Conservation (phyloP, 1,140 invertebrate species). For the Drosophila sp. region DNA sequence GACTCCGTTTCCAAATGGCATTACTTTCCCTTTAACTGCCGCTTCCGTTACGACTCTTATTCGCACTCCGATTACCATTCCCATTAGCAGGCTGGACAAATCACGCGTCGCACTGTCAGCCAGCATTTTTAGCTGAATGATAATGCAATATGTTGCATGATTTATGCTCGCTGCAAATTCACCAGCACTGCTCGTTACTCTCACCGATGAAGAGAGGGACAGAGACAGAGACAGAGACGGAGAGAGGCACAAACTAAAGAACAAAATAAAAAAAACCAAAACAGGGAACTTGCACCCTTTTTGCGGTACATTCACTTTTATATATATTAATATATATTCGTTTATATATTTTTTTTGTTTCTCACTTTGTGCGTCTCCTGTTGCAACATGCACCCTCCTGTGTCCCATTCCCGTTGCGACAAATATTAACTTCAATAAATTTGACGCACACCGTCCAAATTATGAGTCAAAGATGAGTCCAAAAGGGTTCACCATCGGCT, state of each 20-base stretch:
- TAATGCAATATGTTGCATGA: conserved; percentile 84
- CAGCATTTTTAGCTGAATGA: conserved; percentile 50
- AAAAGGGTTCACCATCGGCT: conserved; percentile 48
- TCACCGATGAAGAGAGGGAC: background rate
- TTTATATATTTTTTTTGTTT: conserved; percentile 1
- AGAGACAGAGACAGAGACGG: background rate
- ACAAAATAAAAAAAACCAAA: conserved; percentile 1
- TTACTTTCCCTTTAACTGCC: background rate
- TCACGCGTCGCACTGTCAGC: conserved; percentile 28
- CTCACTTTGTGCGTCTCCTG: conserved; percentile 8
- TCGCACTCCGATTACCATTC: conserved; percentile 17
- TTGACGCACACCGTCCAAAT: conserved; percentile 70
- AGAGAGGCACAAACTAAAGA: background rate
- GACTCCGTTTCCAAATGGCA: background rate
- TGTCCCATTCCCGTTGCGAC: conserved; percentile 42
- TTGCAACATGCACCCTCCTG: conserved; percentile 37
- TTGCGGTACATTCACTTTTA: conserved; percentile 18
- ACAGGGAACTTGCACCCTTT: conserved; percentile 52
- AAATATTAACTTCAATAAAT: conserved; percentile 84
- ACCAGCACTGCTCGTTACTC: background rate
- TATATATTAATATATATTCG: conserved; percentile 18
- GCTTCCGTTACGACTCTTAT: conserved; percentile 15
- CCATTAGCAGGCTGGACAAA: conserved; percentile 50
- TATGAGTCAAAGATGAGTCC: conserved; percentile 49
- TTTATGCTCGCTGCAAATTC: conserved; percentile 66